phyloP scores from a whole-genome alignment of 2,797 vertebrate genomes.

The Coendou prehensilis region DNA sequence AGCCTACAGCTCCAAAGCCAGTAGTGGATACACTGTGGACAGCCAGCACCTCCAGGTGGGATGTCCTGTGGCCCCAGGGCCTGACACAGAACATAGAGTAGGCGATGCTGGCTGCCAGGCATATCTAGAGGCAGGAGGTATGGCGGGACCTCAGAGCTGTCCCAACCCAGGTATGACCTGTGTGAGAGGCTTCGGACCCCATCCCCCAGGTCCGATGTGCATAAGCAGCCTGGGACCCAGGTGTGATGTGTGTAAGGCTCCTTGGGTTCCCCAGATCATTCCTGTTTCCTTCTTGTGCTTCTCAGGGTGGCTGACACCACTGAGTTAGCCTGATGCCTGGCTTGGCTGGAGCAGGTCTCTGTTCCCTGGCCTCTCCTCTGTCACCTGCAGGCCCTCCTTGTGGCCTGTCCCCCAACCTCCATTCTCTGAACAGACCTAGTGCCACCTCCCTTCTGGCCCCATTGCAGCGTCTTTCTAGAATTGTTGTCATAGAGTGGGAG shows the following conservation, averaged over 20 bases:
- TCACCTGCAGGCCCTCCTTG: neutral
- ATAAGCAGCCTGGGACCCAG: too few species aligned
- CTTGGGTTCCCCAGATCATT: too few species aligned
- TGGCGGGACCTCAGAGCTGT: neutral
- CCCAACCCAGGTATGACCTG: neutral
- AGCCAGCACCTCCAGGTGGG: neutral
- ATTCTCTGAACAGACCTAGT: neutral
- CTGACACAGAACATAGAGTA: neutral
- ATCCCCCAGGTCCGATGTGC: rapidly evolving
- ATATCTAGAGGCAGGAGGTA: rapidly evolving
- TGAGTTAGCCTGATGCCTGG: rapidly evolving
- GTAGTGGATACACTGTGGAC: neutral
- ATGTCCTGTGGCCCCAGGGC: neutral
- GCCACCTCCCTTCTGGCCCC: neutral
- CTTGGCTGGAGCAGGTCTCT: neutral
- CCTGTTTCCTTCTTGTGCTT: neutral
- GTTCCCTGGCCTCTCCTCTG: neutral
- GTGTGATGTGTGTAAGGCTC: neutral
- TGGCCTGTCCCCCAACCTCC: too few species aligned
- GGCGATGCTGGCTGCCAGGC: rapidly evolving
- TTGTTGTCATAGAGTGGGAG: neutral
- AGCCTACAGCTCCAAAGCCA: neutral
- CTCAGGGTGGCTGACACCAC: rapidly evolving
- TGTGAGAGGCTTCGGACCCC: too few species aligned
- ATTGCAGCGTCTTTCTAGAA: neutral